Evolutionary conservation across 2,113 vertebrate species (phyloP), one percentile per base, ranked within the genome.

Genomic region (Sinocyclocheilus grahami): DNA sequence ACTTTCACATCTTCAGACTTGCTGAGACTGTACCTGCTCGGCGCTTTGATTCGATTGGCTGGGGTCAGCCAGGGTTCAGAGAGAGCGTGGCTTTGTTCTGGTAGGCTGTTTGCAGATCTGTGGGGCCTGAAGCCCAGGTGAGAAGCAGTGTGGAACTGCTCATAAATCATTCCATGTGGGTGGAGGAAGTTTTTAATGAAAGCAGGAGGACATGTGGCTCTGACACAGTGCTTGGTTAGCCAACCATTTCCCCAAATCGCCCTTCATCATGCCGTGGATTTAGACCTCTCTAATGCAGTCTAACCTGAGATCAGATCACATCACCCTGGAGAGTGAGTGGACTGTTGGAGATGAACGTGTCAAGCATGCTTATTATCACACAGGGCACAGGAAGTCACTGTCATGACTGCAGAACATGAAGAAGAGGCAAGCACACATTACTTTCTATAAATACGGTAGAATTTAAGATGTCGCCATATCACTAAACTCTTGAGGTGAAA

Each of bases 141-240:
- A 86, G 81, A 60, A 62, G 30, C 77, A 51, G 55, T 24, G 55
- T 76, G 72, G 60, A 80, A 48, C 76, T 18, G 58, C 46, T 80
- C 85, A 88, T 86, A 86, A 86, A 88, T 84, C 76, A 81, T 88
- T 88, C 87, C 78, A 72, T 67, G 58, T 58, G 86, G 77, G 42
- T 42, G 39, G 20, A 37, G 30, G 86, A 82, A 67, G 58, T 30
- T 65, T 76, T 78, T 87, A 87, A 87, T 83, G 60, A 87, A 83
- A 69, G 80, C 72, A 86, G 11, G 27, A 76, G 58, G 85, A 82
- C 71, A 65, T 3, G 18, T 39, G 63, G 27, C 69, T 75, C 58
- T 55, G 83, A n/a, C 67, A 33, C 58, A 63, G 58, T 16, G n/a
- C 85, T 84, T 81, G 69, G 77, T 67, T 88, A 86, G 67, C 65